Base-by-base conservation (phyloP, 2,113 vertebrate genomes). In the Sceloporus tristichus region DNA sequence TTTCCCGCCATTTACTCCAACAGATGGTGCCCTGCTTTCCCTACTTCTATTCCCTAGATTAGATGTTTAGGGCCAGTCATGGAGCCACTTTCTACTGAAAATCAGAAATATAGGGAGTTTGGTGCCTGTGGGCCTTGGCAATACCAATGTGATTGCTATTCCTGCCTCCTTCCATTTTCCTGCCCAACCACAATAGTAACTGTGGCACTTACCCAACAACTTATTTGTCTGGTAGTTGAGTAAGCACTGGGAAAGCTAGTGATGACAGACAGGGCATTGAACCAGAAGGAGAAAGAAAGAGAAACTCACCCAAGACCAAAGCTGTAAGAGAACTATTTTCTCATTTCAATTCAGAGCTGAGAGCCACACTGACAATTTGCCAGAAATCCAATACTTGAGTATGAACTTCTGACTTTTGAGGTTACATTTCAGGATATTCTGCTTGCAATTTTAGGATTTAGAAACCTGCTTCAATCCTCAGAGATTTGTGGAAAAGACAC, bases 401-500 rank as follows among this genome's bases (percentile, higher is more conserved):
- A 59, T 59, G 56, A 59, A 59, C 34, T 18, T 40, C 9, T 29
- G 23, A 11, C 29, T 80, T 78, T 62, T 82, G 79, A 76, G 40
- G 68, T 88, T 82, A 81, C 29, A 19, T 27, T 42, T 42, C 18
- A 81, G 19, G 23, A n/a, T 23, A 53, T 78, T 83, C 40, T 65
- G 73, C 62, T 59, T 66, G 62, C 10, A 42, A 27, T 34, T 9
- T 75, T 21, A 40, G 59, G 71, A 65, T 82, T 76, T 70, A 82
- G 53, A 88, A 85, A 56, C 34, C 62, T 77, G 34, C 10, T 65
- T 82, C 21, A 34, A 68, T 70, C 27, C 59, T 76, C 62, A 27
- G 62, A 91, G 79, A 85, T 82, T 80, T 38, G 71, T 59, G 73
- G 27, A 87, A 88, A 9, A 86, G 13, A 80, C 21, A 66, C 21